These are phyloP conservation scores for Tangara arthus DNA, from an alignment of 2,797 vertebrate species.

Conservation along the genomic window DNA sequence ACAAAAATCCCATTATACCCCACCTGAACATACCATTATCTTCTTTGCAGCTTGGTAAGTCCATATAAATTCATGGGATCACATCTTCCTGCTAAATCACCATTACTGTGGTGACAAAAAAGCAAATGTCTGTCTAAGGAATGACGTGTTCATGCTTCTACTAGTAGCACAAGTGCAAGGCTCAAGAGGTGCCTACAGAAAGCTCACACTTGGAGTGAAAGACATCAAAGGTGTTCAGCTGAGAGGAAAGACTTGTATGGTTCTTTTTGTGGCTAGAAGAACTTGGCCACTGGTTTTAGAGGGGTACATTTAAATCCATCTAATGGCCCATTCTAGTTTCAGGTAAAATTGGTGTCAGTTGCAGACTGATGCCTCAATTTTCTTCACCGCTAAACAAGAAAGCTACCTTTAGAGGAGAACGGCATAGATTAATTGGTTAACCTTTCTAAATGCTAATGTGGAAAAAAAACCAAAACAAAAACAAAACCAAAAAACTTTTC, in stretches of 20 bases:
- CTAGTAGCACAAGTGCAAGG: not conserved
- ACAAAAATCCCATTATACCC: not conserved
- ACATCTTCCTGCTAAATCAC: not conserved
- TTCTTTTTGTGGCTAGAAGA: not conserved
- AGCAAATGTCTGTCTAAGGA: not conserved
- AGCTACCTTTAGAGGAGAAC: not conserved
- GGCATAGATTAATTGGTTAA: not conserved
- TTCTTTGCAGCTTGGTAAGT: not conserved
- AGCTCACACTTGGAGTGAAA: not conserved
- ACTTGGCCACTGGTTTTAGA: not conserved
- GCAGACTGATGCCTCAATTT: not conserved
- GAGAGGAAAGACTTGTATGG: not conserved
- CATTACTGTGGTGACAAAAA: not conserved
- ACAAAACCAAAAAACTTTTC: not conserved
- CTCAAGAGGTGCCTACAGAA: not conserved
- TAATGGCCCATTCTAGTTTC: not conserved
- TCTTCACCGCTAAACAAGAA: not conserved
- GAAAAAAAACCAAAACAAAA: not conserved
- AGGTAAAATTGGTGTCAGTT: not conserved
- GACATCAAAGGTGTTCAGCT: not conserved
- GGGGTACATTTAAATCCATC: not conserved
- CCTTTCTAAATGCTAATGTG: not conserved
- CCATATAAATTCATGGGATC: not conserved
- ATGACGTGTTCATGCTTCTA: not conserved
- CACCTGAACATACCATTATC: not conserved